phyloP scores from a whole-genome alignment of 2,113 vertebrate genomes.

The Benitochromis conjunctus region DNA sequence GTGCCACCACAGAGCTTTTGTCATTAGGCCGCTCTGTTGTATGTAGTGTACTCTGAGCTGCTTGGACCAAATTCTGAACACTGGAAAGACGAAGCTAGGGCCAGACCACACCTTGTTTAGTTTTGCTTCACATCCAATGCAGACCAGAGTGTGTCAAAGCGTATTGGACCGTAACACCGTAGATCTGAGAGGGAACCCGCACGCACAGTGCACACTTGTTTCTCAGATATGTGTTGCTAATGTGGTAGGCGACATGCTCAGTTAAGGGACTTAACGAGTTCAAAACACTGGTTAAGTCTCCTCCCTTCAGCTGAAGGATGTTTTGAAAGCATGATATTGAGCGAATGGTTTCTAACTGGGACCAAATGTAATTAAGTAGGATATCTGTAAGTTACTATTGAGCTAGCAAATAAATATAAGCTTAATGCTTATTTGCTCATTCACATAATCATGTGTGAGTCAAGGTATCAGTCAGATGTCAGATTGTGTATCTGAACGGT shows the following conservation, averaged over 20 bases:
- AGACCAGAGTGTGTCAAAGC: conserved; percentile 53
- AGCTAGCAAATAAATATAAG: not conserved
- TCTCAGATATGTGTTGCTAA: conserved; percentile 51
- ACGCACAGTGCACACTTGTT: conserved; percentile 43
- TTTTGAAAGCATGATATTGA: conserved; percentile 21
- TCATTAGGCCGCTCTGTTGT: not conserved
- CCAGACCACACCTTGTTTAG: conserved; percentile 52
- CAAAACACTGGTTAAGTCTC: conserved; percentile 56
- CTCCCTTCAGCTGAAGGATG: conserved; percentile 7
- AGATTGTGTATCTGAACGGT: conserved; percentile 28
- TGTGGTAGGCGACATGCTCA: conserved; percentile 52
- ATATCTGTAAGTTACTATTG: not conserved
- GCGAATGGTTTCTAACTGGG: conserved; percentile 22
- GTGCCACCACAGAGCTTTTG: not conserved
- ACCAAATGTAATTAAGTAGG: conserved; percentile 16
- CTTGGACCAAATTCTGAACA: conserved; percentile 34
- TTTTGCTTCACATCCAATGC: conserved; percentile 56
- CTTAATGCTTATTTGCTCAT: conserved; percentile 9
- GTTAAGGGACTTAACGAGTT: conserved; percentile 52
- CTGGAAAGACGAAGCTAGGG: conserved; percentile 24
- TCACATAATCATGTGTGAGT: conserved; percentile 39
- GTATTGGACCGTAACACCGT: conserved; percentile 54
- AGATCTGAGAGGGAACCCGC: conserved; percentile 54
- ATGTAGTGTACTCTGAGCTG: not conserved
- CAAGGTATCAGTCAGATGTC: conserved; percentile 58